phyloP scores from a whole-genome alignment of 23 tunicate species.

The Botrylloides violaceus region DNA sequence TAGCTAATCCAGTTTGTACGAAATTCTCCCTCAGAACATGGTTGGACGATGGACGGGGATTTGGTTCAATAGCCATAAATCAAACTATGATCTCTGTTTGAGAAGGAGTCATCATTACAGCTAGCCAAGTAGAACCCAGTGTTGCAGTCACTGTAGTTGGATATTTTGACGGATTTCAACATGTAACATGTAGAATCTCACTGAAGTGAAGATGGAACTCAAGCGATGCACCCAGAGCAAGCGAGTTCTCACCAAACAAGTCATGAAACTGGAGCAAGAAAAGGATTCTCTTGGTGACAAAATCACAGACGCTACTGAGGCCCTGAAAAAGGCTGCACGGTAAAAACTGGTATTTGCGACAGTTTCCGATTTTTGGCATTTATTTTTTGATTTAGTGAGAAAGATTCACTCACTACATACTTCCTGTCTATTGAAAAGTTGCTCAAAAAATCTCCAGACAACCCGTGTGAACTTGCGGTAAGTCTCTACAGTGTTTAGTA shows the following conservation, averaged over 20 bases:
- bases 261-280: slow-evolving; percentile 42
- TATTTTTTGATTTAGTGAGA: slow-evolving; percentile 49
- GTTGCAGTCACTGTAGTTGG: too few relatives aligned
- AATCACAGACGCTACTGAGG: slow-evolving; percentile 55
- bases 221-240: slow-evolving; percentile 57
- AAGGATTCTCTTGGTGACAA: slow-evolving; percentile 27
- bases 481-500: too few relatives aligned
- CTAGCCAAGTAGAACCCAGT: too few relatives aligned
- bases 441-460: slow-evolving; percentile 20
- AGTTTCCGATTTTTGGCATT: background rate
- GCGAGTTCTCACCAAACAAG: slow-evolving; percentile 49
- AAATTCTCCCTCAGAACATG: too few relatives aligned
- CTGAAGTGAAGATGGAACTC: slow-evolving; percentile 83
- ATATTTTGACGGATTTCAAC: too few relatives aligned
- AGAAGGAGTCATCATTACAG: too few relatives aligned
- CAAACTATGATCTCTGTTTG: too few relatives aligned
- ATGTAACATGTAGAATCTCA: slow-evolving; percentile 38
- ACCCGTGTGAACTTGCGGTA: slow-evolving; percentile 17
- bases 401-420: slow-evolving; percentile 62
- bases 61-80: too few relatives aligned
- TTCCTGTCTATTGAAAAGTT: slow-evolving; percentile 52
- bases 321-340: slow-evolving; percentile 82
- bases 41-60: too few relatives aligned
- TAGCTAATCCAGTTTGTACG: too few relatives aligned
- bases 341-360: background rate